Evolutionary conservation across 2,797 vertebrate species (phyloP).

Genomic region (Sebastes reedi): DNA sequence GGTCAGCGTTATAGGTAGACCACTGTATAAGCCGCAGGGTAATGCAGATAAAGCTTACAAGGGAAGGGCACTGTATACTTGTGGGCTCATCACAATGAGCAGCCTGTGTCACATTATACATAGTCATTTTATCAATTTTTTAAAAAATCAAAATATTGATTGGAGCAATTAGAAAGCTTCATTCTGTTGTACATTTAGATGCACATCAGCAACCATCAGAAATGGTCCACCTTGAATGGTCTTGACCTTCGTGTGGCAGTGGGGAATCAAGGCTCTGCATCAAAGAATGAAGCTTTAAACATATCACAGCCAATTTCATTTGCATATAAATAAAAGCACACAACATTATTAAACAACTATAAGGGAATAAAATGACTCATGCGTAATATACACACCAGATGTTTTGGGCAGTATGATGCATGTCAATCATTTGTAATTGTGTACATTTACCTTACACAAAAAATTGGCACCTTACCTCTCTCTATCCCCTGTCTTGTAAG

Average conservation of each 20-base stretch:
- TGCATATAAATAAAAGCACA: background rate
- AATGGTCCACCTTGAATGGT: background rate
- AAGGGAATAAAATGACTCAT: background rate
- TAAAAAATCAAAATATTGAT: background rate
- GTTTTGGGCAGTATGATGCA: background rate
- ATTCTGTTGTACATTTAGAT: background rate
- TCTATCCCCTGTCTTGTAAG: background rate
- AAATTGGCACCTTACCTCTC: background rate
- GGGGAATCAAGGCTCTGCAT: background rate
- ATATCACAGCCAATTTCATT: background rate
- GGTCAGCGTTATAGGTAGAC: slow-evolving; percentile 24
- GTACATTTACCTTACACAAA: background rate
- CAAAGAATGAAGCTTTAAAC: background rate
- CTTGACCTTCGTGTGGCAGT: background rate
- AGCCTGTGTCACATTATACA: background rate
- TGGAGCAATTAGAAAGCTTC: background rate
- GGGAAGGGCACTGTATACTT: background rate
- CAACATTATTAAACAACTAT: background rate
- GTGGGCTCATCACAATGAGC: background rate
- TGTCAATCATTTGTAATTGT: background rate
- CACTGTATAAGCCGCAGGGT: slow-evolving; percentile 14
- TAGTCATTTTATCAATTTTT: background rate
- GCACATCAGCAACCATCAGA: background rate
- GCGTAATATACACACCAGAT: no score
- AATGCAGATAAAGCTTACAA: slow-evolving; percentile 20